These are phyloP conservation scores for Tupaia chinensis DNA, from an alignment of 2,113 vertebrate species.

Conservation along the genomic window DNA sequence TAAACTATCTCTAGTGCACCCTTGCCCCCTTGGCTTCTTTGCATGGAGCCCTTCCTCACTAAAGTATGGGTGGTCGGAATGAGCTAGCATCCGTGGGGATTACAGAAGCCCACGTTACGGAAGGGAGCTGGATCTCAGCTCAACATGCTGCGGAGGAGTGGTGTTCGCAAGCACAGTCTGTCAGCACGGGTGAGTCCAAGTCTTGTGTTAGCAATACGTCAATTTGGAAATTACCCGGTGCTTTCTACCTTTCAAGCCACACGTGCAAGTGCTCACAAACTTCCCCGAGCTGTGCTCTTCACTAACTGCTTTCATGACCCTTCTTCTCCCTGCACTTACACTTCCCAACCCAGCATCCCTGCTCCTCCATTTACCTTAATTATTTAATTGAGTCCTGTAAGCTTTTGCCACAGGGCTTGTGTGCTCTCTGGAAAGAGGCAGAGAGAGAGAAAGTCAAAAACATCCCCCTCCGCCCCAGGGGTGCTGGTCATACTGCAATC, in stretches of 20 bases:
- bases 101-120: background rate
- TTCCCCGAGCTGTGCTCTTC: background rate
- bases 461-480: no score
- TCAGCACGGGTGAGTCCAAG: background rate
- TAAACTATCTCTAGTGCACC: background rate
- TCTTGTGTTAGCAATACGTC: background rate
- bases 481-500: no score
- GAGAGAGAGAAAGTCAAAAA: no score
- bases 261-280: background rate
- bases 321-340: background rate
- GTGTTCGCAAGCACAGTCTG: background rate
- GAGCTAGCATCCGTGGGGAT: background rate
- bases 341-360: background rate
- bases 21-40: background rate
- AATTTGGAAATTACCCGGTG: background rate
- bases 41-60: background rate
- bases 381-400: no score
- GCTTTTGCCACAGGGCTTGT: no score
- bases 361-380: background rate
- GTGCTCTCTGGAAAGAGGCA: no score
- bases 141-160: background rate
- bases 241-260: background rate
- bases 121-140: background rate
- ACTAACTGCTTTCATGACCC: background rate
- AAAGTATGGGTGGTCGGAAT: background rate